Evolutionary conservation across 2,797 vertebrate genomes (phyloP), one percentile per base, ranked within the genome.

Genomic region (Trachurus trachurus): DNA sequence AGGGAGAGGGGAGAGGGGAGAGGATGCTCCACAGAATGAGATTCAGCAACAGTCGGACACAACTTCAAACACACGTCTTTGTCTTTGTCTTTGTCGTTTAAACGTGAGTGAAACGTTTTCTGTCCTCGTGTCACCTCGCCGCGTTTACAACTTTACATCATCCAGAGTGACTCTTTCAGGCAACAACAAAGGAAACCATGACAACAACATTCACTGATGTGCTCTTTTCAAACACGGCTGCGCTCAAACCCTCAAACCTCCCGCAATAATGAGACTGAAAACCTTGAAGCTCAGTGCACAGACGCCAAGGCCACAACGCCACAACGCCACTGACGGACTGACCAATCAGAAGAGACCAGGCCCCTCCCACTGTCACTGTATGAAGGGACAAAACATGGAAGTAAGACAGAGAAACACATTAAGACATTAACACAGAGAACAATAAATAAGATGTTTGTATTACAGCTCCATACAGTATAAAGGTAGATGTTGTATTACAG

Each of bases 31-130:
- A 89, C 89, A 88, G 83, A 89, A 89, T 94, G 94, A 95, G 94
- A 95, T 95, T 94, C 94, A 93, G 88, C 91, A 93, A 95, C 94
- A 95, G 95, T 92, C 91, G 92, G 94, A 87, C 88, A 85, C 91
- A 90, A 94, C 96, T 96, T 95, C 93, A 84, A 74, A 81, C 42
- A 61, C 59, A 59, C 66, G 40, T 42, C 57, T 60, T 42, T 70
- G 34, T 31, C 45, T 66, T 58, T 59, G 40, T 42, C 57, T 60
- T 42, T 70, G 34, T 31, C 45, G 29, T 78, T 58, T 71, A 70
- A 73, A 86, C 66, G 81, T 79, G 76, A 81, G 72, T 1, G 0
- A 45, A 65, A 77, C 76, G 66, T 73, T 57, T 29, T n/a, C 78
- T 72, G 70, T 88, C 78, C 83, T 74, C 4, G 52, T 11, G 37